Conservation (phyloP, 2,113 vertebrate genomes). For the Pseudopipra pipra region DNA sequence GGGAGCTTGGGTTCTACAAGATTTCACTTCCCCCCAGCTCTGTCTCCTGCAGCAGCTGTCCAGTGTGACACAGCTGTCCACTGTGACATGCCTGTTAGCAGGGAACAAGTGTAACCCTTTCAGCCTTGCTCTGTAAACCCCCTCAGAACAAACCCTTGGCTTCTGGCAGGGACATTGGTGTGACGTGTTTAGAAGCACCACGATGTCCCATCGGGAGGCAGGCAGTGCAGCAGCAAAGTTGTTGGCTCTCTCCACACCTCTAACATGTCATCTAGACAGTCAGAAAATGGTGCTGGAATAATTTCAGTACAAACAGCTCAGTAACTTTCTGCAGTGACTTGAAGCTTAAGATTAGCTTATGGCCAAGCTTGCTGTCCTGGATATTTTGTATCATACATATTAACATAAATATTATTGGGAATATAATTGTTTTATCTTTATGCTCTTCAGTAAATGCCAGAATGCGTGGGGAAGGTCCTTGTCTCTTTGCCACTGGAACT, state of each 20-base stretch:
- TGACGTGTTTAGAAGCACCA: background rate
- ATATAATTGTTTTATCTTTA: background rate
- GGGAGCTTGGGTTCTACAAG: background rate
- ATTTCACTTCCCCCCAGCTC: background rate
- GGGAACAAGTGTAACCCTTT: background rate
- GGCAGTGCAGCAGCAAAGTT: background rate
- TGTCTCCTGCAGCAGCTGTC: slow-evolving; percentile 1
- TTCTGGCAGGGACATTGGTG: background rate
- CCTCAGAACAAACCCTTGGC: background rate
- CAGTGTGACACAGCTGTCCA: slow-evolving; percentile 22
- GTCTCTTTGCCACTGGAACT: background rate
- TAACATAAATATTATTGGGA: background rate
- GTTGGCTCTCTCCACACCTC: fast-evolving
- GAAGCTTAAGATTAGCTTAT: background rate
- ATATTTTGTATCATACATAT: background rate
- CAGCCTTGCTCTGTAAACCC: background rate
- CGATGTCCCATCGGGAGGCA: fast-evolving
- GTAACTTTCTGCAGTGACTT: background rate
- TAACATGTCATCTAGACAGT: background rate
- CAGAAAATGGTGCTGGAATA: background rate
- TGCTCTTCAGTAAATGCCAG: background rate
- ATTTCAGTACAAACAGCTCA: background rate
- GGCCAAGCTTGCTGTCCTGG: background rate
- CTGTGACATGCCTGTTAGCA: slow-evolving; percentile 22
- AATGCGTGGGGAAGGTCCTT: background rate